Evolutionary conservation across 1,140 invertebrate species (phyloP).

Genomic region (Notospermus geniculatus): DNA sequence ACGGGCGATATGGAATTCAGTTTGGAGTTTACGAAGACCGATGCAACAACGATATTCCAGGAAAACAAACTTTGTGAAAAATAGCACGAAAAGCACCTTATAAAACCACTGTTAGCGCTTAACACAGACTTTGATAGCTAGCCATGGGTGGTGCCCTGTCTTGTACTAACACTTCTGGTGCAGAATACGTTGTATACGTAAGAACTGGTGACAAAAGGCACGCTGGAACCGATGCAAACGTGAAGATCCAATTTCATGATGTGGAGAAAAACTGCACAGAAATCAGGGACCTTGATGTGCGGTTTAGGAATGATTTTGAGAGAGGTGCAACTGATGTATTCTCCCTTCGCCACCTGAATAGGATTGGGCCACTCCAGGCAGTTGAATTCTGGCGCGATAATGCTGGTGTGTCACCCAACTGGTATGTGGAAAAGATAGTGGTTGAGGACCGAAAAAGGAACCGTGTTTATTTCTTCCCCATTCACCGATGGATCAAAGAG

Average conservation of each 20-base stretch:
- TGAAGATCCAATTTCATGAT: constrained; percentile 46
- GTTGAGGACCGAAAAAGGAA: constrained; percentile 48
- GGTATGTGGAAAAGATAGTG: constrained; percentile 55
- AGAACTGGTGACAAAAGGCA: constrained; percentile 54
- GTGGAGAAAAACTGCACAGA: constrained; percentile 39
- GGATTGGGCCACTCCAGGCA: constrained; percentile 32
- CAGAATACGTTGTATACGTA: constrained; percentile 40
- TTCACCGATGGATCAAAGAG: constrained; percentile 56
- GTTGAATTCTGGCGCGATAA: constrained; percentile 56
- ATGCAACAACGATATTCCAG: not conserved
- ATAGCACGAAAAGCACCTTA: no score
- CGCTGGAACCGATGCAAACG: constrained; percentile 56
- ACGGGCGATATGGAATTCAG: no score
- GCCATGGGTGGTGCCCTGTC: constrained; percentile 1
- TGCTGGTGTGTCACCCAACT: constrained; percentile 49
- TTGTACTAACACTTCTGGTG: not conserved
- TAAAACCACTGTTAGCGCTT: no score
- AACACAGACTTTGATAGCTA: not conserved
- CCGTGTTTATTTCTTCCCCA: constrained; percentile 52
- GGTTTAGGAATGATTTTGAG: constrained; percentile 55
- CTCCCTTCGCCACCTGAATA: constrained; percentile 21
- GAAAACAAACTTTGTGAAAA: no score
- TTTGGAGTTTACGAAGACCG: not conserved
- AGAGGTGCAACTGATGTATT: constrained; percentile 49
- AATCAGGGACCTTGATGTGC: constrained; percentile 46